Percentiles rank a stretch among this genome's conserved stretches.
These are phyloP conservation scores for Ellobium chinense DNA, from an alignment of 2,888 invertebrate species.

Conservation along the genomic window DNA sequence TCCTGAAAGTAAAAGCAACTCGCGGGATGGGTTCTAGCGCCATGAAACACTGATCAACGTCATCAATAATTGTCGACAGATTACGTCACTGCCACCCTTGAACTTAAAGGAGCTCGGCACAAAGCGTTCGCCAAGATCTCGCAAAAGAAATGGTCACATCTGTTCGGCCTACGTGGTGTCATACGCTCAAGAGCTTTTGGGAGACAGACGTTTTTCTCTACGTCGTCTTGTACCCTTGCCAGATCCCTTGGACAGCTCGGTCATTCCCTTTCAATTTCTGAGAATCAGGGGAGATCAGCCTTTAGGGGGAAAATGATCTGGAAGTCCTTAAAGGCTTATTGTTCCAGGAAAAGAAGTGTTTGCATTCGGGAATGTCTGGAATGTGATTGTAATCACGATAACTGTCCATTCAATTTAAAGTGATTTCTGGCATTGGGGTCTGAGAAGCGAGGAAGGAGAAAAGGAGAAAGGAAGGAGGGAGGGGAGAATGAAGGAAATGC, in stretches of 20 bases:
- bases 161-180: slow-evolving; percentile 30
- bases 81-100: slow-evolving; percentile 37
- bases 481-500: not conserved
- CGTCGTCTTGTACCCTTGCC: not conserved
- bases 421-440: slow-evolving; percentile 4
- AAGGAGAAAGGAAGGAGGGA: too few relatives aligned
- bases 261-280: slow-evolving; percentile 18
- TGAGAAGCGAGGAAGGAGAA: too few relatives aligned
- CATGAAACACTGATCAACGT: slow-evolving; percentile 5
- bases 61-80: slow-evolving; percentile 33
- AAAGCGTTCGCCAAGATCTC: not conserved
- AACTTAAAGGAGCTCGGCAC: slow-evolving; percentile 5
- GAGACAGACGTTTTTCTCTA: slow-evolving; percentile 1
- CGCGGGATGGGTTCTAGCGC: slow-evolving; percentile 21
- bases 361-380: slow-evolving; percentile 23
- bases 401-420: slow-evolving; percentile 27
- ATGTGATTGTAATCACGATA: slow-evolving; percentile 28
- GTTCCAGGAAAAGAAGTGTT: slow-evolving; percentile 26
- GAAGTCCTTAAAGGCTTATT: slow-evolving; percentile 16
- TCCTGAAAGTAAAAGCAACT: slow-evolving; percentile 32
- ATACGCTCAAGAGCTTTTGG: slow-evolving; percentile 5
- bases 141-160: slow-evolving; percentile 17
- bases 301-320: not conserved
- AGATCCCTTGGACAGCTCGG: not conserved
- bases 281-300: slow-evolving; percentile 2